Evolutionary conservation across 2,797 vertebrate genomes (phyloP), one percentile per base, ranked within the genome.

Genomic region (Capromys pilorides): DNA sequence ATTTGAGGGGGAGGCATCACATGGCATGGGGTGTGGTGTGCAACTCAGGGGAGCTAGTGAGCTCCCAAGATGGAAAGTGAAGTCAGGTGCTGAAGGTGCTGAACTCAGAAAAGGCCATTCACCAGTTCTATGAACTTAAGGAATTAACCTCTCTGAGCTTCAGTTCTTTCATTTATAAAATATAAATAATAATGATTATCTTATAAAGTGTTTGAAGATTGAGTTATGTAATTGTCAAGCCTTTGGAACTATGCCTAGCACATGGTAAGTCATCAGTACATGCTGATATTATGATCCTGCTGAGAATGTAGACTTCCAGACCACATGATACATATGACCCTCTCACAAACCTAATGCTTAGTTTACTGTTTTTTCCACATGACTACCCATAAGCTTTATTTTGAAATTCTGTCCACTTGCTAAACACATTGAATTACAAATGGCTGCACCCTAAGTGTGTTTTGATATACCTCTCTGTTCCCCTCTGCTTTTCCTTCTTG

Each of bases 351-450:
- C 59, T 66, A 82, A 90, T 69, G 66, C 36, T 93, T 39, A 33
- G 69, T 24, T 36, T 84, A 67, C 61, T 75, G 0, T 88, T 83
- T 85, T 88, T 61, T n/a, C 66, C 69, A 51, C 22, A 21, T 91
- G 61, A 39, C 57, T 59, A 10, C 41, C 28, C 66, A 33, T 83
- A 81, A 36, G 83, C n/a, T 96, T 94, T 82, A 51, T 86, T 94
- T 96, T 73, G 64, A 89, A 94, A 94, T 88, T 67, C 41, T 93
- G 6, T 66, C 49, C 90, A 24, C 39, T 54, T 39, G 64, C 94
- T 90, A 77, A 92, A 21, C 9, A 6, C 21, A 14, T 12, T 91
- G 1, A 57, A 87, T 83, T 89, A 28, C 51, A 93, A 93, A 93
- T 59, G 49, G 36, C 57, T 88, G 2, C 33, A 77, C 71, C 66